A percentile compares a stretch with the other conserved stretches of the same genome.
Conservation (phyloP, 1,140 invertebrate genomes). For the Drosophila funebris region DNA sequence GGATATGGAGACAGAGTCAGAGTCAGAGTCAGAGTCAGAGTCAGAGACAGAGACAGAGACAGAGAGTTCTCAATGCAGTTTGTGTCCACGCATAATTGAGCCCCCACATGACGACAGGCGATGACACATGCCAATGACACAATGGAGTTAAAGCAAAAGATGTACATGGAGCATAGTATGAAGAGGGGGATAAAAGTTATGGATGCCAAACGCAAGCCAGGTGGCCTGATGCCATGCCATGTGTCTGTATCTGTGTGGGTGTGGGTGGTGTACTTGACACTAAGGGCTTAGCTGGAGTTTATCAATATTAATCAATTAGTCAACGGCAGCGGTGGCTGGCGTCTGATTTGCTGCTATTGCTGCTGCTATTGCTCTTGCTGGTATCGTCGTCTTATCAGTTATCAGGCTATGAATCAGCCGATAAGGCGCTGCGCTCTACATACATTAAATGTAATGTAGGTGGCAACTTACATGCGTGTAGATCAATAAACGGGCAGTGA, state of each 20-base stretch:
- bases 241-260: not conserved
- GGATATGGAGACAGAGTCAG: constrained; percentile 8
- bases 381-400: constrained; percentile 28
- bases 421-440: constrained; percentile 4
- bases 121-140: constrained; percentile 32
- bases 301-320: constrained; percentile 43
- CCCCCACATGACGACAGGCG: constrained; percentile 28
- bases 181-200: not conserved
- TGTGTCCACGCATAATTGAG: constrained; percentile 55
- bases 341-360: not conserved
- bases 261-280: not conserved
- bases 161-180: not conserved
- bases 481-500: constrained; percentile 65
- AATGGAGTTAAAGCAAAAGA: not conserved
- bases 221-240: too few relatives aligned
- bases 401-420: constrained; percentile 30
- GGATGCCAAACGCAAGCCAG: not conserved
- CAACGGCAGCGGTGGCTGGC: not conserved
- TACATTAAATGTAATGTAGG: constrained; percentile 40
- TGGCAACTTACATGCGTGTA: constrained; percentile 25
- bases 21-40: not conserved
- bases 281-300: not conserved
- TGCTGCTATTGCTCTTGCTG: not conserved
- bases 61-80: too few relatives aligned
- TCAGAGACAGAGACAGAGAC: not conserved